Conservation (phyloP, 2,888 invertebrate species). For the Drosophila kokeensis region DNA sequence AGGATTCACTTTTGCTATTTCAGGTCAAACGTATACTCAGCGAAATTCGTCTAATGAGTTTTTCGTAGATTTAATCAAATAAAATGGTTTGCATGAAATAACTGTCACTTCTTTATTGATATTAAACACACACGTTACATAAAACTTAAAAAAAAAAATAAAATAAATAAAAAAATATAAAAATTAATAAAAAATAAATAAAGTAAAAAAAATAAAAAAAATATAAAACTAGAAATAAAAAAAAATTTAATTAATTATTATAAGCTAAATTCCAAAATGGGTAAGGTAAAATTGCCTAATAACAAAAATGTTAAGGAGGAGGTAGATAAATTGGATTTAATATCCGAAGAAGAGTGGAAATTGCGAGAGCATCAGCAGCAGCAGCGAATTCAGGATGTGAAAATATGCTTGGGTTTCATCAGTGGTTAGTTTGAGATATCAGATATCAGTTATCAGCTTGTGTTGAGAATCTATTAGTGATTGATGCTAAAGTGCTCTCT, state of each 20-base stretch:
- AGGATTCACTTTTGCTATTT: slow-evolving; percentile 61
- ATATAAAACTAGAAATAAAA: background rate
- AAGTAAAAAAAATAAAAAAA: background rate
- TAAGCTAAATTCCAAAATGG: slow-evolving; percentile 4
- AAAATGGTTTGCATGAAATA: slow-evolving; percentile 19
- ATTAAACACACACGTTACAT: slow-evolving; percentile 4
- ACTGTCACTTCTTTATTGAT: slow-evolving; percentile 28
- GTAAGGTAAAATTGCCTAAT: background rate
- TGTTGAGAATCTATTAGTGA: too few species aligned
- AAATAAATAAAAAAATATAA: slow-evolving; percentile 2
- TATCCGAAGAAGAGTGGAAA: slow-evolving; percentile 61
- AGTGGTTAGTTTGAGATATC: slow-evolving; percentile 46
- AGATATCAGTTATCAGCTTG: background rate
- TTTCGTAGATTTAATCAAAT: slow-evolving; percentile 56
- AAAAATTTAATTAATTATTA: slow-evolving; percentile 4
- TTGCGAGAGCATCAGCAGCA: slow-evolving; percentile 46
- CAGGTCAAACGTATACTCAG: slow-evolving; percentile 65
- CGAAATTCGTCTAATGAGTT: slow-evolving; percentile 69
- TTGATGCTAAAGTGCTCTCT: background rate
- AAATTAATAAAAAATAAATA: background rate
- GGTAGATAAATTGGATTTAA: background rate
- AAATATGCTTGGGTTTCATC: slow-evolving; percentile 50
- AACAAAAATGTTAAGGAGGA: background rate
- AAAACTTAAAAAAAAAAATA: background rate
- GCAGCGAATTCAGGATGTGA: slow-evolving; percentile 66